Conservation (phyloP, 2,113 vertebrate species). For the Centrocercus urophasianus region DNA sequence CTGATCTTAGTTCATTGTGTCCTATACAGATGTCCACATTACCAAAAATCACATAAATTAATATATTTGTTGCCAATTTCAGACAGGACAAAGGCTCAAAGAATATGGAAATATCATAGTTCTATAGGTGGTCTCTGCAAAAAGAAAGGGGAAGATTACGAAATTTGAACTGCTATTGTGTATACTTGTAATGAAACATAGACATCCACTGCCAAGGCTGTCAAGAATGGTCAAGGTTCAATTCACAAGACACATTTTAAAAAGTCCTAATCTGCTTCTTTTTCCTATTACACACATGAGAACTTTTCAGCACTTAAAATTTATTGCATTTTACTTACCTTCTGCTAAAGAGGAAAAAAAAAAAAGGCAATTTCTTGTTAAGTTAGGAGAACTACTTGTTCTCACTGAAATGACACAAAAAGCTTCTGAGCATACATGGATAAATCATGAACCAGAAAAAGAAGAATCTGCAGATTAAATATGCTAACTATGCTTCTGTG, state of each 20-base stretch:
- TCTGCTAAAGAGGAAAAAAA: neutral
- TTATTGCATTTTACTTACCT: neutral
- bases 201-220: neutral
- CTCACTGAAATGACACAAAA: neutral
- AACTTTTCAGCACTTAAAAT: conserved; percentile 9
- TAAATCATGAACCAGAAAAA: neutral
- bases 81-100: neutral
- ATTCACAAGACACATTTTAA: neutral
- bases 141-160: neutral
- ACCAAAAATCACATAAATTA: conserved; percentile 11
- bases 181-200: neutral
- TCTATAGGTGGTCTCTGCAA: neutral
- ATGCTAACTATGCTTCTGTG: neutral
- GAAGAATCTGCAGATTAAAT: neutral
- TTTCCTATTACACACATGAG: conserved; percentile 6
- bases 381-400: neutral
- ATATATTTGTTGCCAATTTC: conserved; percentile 19
- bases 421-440: neutral
- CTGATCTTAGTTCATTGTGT: neutral
- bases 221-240: neutral
- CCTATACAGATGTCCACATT: neutral
- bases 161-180: neutral
- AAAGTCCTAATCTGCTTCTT: neutral
- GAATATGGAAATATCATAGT: neutral
- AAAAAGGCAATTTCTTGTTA: neutral